These are phyloP conservation scores for Eurystomus glaucurus DNA, from an alignment of 2,797 vertebrate genomes.

Conservation along the genomic window DNA sequence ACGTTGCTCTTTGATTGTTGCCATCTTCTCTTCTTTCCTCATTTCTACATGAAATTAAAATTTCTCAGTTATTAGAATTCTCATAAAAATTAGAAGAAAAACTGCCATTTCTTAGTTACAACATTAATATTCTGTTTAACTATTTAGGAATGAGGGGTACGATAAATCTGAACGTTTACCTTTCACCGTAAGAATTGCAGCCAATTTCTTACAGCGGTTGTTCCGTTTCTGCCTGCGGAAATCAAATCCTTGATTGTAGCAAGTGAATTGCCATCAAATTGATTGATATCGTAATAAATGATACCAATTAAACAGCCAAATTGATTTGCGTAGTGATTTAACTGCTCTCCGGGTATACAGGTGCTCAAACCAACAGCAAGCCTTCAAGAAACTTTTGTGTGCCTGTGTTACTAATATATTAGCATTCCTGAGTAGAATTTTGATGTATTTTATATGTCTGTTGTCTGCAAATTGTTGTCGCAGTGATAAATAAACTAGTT, in stretches of 20 bases:
- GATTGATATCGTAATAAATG: not conserved
- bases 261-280: not conserved
- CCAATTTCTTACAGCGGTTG: not conserved
- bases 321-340: not conserved
- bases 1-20: not conserved
- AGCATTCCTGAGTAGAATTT: not conserved
- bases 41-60: not conserved
- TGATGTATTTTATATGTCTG: not conserved
- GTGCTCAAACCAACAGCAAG: not conserved
- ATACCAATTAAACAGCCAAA: not conserved
- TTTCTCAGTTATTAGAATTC: not conserved
- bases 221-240: not conserved
- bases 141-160: not conserved
- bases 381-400: not conserved
- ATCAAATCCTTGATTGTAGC: not conserved
- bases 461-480: not conserved
- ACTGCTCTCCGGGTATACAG: not conserved
- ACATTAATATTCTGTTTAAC: not conserved
- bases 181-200: not conserved
- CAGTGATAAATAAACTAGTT: not conserved
- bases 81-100: not conserved
- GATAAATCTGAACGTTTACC: not conserved
- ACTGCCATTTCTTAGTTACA: not conserved
- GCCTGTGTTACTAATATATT: not conserved
- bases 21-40: not conserved